These are phyloP conservation scores for Trachelus troglodyta DNA, from an alignment of 2,888 invertebrate genomes.

Conservation along the genomic window DNA sequence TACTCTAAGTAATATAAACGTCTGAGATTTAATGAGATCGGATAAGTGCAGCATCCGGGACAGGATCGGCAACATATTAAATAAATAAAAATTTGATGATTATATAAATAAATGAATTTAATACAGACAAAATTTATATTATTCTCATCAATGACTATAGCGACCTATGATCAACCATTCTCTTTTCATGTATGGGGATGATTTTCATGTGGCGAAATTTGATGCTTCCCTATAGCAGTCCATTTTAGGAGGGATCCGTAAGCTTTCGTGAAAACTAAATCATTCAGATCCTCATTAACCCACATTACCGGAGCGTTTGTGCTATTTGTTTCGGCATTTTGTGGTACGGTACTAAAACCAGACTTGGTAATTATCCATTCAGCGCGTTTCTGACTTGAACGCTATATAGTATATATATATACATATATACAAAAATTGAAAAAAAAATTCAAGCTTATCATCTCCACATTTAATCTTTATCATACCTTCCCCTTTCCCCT, in stretches of 20 bases:
- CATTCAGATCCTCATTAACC: slow-evolving; percentile 13
- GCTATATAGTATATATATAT: neutral
- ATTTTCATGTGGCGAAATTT: neutral
- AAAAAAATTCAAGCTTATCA: too few relatives aligned
- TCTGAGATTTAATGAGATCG: too few relatives aligned
- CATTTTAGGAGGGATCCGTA: neutral
- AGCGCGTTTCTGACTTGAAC: neutral
- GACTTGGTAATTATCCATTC: slow-evolving; percentile 1
- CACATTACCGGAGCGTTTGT: slow-evolving; percentile 1
- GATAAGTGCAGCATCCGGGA: too few relatives aligned
- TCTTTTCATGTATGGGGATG: neutral
- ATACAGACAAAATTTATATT: too few relatives aligned
- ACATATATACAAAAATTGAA: too few relatives aligned
- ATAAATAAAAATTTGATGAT: too few relatives aligned
- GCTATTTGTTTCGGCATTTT: neutral
- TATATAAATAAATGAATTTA: too few relatives aligned
- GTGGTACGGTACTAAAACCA: neutral
- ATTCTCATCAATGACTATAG: too few relatives aligned
- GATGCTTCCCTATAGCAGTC: neutral
- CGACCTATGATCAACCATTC: neutral
- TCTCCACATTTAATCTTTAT: too few relatives aligned
- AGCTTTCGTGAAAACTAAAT: slow-evolving; percentile 5
- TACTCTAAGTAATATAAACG: too few relatives aligned
- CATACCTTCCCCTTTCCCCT: too few relatives aligned
- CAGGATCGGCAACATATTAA: too few relatives aligned